Evolutionary conservation across 2,888 invertebrate genomes (phyloP).

Genomic region (Nemapogon koenigi): DNA sequence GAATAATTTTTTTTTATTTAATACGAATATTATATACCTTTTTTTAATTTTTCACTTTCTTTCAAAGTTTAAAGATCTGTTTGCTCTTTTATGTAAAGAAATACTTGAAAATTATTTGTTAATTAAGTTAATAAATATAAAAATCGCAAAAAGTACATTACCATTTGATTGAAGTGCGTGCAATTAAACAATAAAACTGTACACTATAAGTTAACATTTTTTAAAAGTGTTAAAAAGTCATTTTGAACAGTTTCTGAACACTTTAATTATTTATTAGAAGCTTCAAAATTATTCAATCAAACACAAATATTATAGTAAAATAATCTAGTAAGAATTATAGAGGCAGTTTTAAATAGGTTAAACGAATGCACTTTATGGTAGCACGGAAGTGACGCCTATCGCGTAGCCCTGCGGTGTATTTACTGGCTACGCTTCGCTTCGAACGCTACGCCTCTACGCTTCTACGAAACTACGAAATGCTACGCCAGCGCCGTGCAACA

Average conservation of each 20-base stretch:
- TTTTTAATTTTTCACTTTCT: no score
- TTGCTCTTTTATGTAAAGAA: background rate
- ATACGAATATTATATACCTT: no score
- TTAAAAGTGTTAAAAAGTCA: constrained; percentile 4
- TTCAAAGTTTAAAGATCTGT: no score
- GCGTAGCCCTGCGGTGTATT: constrained; percentile 3
- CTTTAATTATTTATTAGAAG: background rate
- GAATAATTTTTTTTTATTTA: no score
- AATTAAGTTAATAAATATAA: background rate
- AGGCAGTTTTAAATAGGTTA: constrained; percentile 1
- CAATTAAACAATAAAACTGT: no score
- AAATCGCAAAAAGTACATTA: background rate
- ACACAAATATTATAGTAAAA: background rate
- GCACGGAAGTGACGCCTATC: constrained; percentile 7
- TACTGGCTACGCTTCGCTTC: constrained; percentile 3
- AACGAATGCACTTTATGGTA: constrained; percentile 2
- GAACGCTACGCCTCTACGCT: constrained; percentile 22
- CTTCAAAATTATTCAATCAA: background rate
- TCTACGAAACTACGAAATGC: constrained; percentile 5
- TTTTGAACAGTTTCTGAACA: background rate
- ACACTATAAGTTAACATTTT: no score
- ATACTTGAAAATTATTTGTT: background rate
- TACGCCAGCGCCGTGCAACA: constrained; percentile 10
- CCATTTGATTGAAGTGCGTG: background rate
- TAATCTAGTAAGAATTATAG: background rate